Conservation (phyloP, 2,113 vertebrate genomes). For the Synchiropus splendidus region DNA sequence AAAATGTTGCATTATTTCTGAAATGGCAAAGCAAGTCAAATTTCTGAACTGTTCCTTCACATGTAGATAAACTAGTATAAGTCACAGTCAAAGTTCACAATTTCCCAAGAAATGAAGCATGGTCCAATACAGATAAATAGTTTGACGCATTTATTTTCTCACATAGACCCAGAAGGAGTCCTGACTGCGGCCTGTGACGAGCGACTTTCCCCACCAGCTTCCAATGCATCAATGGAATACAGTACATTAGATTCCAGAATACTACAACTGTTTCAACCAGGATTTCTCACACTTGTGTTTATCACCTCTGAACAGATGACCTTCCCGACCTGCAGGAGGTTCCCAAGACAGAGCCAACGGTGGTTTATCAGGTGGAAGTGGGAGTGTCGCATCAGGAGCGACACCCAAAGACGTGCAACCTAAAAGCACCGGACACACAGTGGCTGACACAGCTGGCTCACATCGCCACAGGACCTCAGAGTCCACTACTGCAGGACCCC, state of each 20-base stretch:
- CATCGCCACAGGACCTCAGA: conserved; percentile 53
- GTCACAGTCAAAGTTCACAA: too few relatives aligned
- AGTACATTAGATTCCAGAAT: conserved; percentile 60
- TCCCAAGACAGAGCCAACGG: conserved; percentile 71
- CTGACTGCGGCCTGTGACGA: conserved; percentile 82
- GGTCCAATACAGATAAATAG: too few relatives aligned
- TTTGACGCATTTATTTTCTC: too few relatives aligned
- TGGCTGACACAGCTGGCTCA: conserved; percentile 54
- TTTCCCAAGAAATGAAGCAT: too few relatives aligned
- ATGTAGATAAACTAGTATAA: too few relatives aligned
- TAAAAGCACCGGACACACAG: conserved; percentile 32
- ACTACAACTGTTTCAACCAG: neutral
- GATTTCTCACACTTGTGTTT: neutral
- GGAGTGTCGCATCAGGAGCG: conserved; percentile 83
- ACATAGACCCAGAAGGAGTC: conserved; percentile 69
- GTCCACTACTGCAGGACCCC: conserved; percentile 39
- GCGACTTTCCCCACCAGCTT: conserved; percentile 77
- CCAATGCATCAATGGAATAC: conserved; percentile 81
- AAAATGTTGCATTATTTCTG: too few relatives aligned
- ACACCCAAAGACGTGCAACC: neutral
- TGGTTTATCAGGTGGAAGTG: conserved; percentile 76
- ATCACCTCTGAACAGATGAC: conserved; percentile 75
- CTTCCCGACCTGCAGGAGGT: conserved; percentile 93
- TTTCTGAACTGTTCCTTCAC: too few relatives aligned
- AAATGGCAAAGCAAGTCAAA: too few relatives aligned